These are phyloP conservation scores for Matsumurasca onukii DNA, from an alignment of 1,140 invertebrate species.

Conservation along the genomic window DNA sequence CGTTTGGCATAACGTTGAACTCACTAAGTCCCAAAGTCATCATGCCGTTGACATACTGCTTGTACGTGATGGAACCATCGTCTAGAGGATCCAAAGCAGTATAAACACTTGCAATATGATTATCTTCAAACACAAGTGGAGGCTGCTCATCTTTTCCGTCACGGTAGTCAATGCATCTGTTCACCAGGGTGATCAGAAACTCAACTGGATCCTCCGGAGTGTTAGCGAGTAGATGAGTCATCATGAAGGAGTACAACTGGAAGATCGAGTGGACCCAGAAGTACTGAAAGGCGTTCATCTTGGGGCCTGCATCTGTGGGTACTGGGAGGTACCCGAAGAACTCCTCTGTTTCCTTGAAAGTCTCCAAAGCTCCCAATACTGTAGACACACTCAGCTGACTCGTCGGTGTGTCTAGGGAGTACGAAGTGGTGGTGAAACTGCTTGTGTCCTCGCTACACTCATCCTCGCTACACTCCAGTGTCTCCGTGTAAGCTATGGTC, in stretches of 20 bases:
- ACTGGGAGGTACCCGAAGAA: conserved; percentile 11
- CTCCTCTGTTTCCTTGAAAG: background rate
- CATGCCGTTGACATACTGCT: conserved; percentile 9
- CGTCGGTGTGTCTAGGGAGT: background rate
- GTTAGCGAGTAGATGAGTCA: conserved; percentile 13
- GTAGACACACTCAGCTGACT: background rate
- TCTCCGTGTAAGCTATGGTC: conserved; percentile 3
- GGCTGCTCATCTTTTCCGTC: background rate
- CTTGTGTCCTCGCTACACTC: background rate
- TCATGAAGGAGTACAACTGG: conserved; percentile 16
- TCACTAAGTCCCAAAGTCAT: conserved; percentile 7
- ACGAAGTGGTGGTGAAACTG: background rate
- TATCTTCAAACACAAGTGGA: conserved; percentile 13
- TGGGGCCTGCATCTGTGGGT: background rate
- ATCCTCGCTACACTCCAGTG: background rate
- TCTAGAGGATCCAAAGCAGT: conserved; percentile 5
- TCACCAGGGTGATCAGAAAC: background rate
- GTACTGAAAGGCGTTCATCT: background rate
- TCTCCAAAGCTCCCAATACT: background rate
- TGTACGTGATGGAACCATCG: conserved; percentile 1
- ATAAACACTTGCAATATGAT: background rate
- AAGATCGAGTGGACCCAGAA: background rate
- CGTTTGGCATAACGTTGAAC: conserved; percentile 4
- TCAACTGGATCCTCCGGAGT: background rate
- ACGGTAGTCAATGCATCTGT: background rate